Evolutionary conservation across 2,888 invertebrate genomes (phyloP), one percentile per base, ranked within the genome.

Genomic region (Eulithis testata): DNA sequence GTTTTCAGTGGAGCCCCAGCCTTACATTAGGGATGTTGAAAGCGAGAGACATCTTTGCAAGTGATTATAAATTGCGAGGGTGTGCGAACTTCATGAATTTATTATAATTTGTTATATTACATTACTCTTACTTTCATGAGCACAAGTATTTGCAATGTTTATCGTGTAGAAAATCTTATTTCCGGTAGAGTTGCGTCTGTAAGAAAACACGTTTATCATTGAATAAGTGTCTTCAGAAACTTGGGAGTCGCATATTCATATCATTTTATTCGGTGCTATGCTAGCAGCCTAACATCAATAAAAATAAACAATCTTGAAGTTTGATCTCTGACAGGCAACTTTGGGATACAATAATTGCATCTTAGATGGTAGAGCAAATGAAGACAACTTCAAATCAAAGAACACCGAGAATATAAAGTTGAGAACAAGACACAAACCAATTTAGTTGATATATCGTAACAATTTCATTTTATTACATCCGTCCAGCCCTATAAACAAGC

Each of bases 401-500:
- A 40, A 40, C 9, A 5, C 2, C 8, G 9, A 40, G 9, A 9
- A 8, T 40, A 40, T 40, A 5, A 40, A 40, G 40, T 40, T 36
- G 11, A 11, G 21, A 21, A 58, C 12, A 56, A 31, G 40, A 49
- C 36, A 40, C 50, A 49, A 21, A 52, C 52, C 40, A 56, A 56
- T 59, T 56, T 52, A 4, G 50, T 63, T 57, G 56, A 72, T 71
- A 72, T 66, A 60, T 69, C 66, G 68, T 55, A 63, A 66, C 57
- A 65, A 21, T 68, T 53, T 63, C 36, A 71, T 66, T 73, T 71
- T 74, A 73, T 50, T 70, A 52, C 53, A 66, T 66, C 69, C 71
- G 75, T 69, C 63, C 84, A 84, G 72, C 85, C 86, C 84, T 87
- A 84, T 65, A 73, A 76, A 76, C 73, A 77, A 84, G 82, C 86